Evolutionary conservation across 2,888 invertebrate genomes (phyloP), one percentile per base, ranked within the genome.

Genomic region (Dynastes hyllus): DNA sequence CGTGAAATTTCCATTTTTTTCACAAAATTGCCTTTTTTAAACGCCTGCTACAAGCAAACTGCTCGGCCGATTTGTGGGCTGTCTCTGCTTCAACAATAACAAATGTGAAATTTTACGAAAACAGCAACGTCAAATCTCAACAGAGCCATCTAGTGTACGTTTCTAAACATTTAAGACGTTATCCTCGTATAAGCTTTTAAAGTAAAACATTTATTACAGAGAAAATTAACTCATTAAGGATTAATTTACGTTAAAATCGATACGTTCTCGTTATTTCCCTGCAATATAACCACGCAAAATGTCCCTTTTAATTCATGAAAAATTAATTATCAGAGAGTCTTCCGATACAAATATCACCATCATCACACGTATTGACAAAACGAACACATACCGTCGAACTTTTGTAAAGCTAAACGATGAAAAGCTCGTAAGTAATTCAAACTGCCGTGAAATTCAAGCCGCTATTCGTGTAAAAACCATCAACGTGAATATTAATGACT

Each of bases 401-500:
- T 75, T 75, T 75, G 50, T 75, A 27, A 11, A 50, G 45, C n/a
- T 75, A 61, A 61, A 40, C 73, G 61, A 61, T 63, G 27, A 75
- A 75, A 75, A 75, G 73, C 73, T 45, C 73, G 73, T 29, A 61
- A 75, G 73, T 61, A 75, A 75, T 75, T 75, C 73, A 75, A 75
- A 61, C 61, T 32, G 13, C 58, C 45, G 73, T 75, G 45, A 75
- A 75, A 75, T 75, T 75, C 73, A 75, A 61, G 73, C 61, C 45
- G 40, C 61, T 51, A 69, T 50, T 69, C 69, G 29, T 69, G 73
- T 75, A 75, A 75, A 75, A 75, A 61, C 73, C 73, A 75, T 75
- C 73, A 75, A 75, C 73, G 61, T 61, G 73, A 61, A 75, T 75
- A 75, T 75, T 75, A 75, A 75, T 75, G 73, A 75, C 73, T 63